These are phyloP conservation scores for Drosophila ironensis DNA, from an alignment of 1,140 invertebrate genomes.

Conservation along the genomic window DNA sequence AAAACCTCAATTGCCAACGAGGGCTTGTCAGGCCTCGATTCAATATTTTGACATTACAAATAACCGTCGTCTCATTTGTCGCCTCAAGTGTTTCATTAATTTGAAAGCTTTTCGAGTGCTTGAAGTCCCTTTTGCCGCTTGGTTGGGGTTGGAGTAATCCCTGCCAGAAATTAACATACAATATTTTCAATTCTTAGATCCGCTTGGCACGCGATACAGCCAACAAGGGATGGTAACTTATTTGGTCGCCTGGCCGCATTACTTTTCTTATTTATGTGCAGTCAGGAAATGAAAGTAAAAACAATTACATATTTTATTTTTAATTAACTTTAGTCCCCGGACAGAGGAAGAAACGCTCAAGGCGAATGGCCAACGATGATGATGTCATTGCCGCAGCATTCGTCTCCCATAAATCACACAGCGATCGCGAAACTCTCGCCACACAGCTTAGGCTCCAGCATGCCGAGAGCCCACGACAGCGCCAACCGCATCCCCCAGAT, in stretches of 20 bases:
- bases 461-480: conserved; percentile 31
- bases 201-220: conserved; percentile 49
- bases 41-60: conserved; percentile 64
- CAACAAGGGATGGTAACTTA: not conserved
- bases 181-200: conserved; percentile 50
- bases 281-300: conserved; percentile 44
- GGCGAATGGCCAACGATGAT: conserved; percentile 40
- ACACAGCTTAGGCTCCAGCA: conserved; percentile 40
- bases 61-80: conserved; percentile 31
- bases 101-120: conserved; percentile 48
- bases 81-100: conserved; percentile 58
- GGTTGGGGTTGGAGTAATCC: conserved; percentile 33
- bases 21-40: not conserved
- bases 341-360: conserved; percentile 4
- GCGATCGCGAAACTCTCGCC: conserved; percentile 57
- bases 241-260: not conserved
- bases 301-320: conserved; percentile 29
- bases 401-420: conserved; percentile 61
- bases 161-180: conserved; percentile 61
- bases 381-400: conserved; percentile 62
- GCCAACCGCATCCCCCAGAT: conserved; percentile 27
- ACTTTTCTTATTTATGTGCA: not conserved
- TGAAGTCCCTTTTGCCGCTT: not conserved
- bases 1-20: not conserved
- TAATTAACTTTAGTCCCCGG: conserved; percentile 29